Conservation (phyloP, 2,888 invertebrate genomes). For the Patella caerulea region DNA sequence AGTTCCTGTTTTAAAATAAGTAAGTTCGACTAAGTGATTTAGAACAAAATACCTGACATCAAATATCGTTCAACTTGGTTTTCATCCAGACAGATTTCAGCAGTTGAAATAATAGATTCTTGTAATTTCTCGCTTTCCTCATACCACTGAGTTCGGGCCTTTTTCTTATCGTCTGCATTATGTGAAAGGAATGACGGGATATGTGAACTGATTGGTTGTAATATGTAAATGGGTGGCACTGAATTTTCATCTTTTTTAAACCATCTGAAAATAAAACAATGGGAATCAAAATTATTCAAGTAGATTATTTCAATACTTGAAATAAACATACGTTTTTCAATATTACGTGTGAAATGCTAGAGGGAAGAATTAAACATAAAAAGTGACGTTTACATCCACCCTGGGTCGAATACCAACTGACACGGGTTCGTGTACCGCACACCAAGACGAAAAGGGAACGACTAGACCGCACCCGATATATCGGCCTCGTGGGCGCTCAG, state of each 20-base stretch:
- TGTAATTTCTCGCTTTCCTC: slow-evolving; percentile 38
- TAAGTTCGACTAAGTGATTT: background rate
- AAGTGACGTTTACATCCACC: too few species aligned
- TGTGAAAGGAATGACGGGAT: slow-evolving; percentile 37
- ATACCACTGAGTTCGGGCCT: slow-evolving; percentile 35
- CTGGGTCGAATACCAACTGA: too few species aligned
- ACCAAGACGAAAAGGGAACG: too few species aligned
- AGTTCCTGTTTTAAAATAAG: too few species aligned
- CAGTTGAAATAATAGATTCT: slow-evolving; percentile 32
- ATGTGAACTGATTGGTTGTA: slow-evolving; percentile 43
- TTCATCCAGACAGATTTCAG: slow-evolving; percentile 28
- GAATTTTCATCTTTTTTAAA: slow-evolving; percentile 44
- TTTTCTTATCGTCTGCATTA: slow-evolving; percentile 22
- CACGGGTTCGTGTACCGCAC: too few species aligned
- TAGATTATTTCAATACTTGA: too few species aligned
- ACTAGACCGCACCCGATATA: too few species aligned
- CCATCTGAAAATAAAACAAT: slow-evolving; percentile 37
- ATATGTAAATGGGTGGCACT: slow-evolving; percentile 42
- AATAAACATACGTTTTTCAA: too few species aligned
- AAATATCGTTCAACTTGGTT: slow-evolving; percentile 34
- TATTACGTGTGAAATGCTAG: too few species aligned
- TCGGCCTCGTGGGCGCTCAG: too few species aligned
- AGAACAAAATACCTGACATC: slow-evolving; percentile 36
- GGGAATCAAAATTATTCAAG: background rate
- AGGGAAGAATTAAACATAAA: too few species aligned